Conservation (phyloP, 2,113 vertebrate species). For the Lagopus leucura region DNA sequence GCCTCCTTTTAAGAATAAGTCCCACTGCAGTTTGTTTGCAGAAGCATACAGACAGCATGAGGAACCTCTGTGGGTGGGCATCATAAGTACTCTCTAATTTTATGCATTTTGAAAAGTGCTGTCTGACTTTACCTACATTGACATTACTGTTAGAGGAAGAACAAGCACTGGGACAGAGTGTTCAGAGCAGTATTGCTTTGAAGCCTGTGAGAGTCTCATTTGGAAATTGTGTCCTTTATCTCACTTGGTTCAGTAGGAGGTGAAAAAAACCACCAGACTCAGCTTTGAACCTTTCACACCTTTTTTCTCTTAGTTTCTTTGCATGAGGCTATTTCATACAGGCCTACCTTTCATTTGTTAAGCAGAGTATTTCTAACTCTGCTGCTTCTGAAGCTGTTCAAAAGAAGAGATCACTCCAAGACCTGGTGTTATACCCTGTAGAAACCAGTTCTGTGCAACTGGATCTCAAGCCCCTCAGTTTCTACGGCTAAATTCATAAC, state of each 20-base stretch:
- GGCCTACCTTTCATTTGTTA: background rate
- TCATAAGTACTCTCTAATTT: background rate
- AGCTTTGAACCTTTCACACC: background rate
- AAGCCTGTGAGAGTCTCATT: background rate
- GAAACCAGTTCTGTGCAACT: background rate
- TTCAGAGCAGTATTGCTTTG: background rate
- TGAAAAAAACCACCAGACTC: background rate
- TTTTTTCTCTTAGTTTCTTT: background rate
- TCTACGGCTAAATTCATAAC: background rate
- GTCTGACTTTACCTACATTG: background rate
- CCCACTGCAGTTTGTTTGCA: background rate
- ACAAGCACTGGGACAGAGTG: background rate
- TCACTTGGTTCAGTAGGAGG: background rate
- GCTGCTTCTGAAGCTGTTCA: background rate
- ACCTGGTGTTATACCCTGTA: background rate
- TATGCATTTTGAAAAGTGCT: background rate
- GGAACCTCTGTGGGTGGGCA: background rate
- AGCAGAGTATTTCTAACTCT: background rate
- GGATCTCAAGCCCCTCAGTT: background rate
- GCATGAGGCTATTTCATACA: background rate
- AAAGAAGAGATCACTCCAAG: background rate
- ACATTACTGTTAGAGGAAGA: background rate
- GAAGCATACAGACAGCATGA: background rate
- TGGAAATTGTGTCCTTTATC: background rate
- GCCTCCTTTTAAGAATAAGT: background rate